Conservation (phyloP, 2,113 vertebrate species). For the Megalops atlanticus region DNA sequence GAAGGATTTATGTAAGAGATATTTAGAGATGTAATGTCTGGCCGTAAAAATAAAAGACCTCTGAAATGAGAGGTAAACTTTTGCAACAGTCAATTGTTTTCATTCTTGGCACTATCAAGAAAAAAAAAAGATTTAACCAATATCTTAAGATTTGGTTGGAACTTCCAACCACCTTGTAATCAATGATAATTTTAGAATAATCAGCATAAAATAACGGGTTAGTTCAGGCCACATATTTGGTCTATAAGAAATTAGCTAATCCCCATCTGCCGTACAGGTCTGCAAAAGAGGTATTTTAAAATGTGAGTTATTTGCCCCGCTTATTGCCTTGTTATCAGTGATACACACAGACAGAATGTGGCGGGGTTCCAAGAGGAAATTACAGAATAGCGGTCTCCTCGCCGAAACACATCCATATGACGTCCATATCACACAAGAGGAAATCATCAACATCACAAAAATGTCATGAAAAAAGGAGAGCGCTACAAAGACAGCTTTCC, state of each 20-base stretch:
- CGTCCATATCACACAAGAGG: conserved; percentile 25
- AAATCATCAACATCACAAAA: conserved; percentile 30
- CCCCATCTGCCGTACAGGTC: neutral
- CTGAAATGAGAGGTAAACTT: too few species aligned
- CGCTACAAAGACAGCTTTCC: neutral
- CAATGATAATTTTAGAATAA: too few species aligned
- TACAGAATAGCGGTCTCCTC: conserved; percentile 45
- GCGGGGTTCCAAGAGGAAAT: conserved; percentile 42
- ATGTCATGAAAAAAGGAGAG: neutral
- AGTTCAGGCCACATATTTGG: neutral
- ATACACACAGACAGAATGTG: conserved; percentile 43
- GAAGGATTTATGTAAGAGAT: too few species aligned
- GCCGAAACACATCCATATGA: conserved; percentile 14
- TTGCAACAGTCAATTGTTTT: too few species aligned
- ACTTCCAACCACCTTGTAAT: too few species aligned
- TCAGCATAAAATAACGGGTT: too few species aligned
- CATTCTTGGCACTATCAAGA: too few species aligned
- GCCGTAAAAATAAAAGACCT: too few species aligned
- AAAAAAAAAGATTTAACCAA: too few species aligned
- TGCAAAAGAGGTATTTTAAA: conserved; percentile 14
- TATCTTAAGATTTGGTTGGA: too few species aligned
- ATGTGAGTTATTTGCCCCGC: conserved; percentile 34
- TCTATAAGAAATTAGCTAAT: neutral
- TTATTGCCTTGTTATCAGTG: conserved; percentile 45
- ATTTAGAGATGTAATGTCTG: too few species aligned